These are phyloP conservation scores for Ageneiosus marmoratus DNA, from an alignment of 2,113 vertebrate species.

Conservation along the genomic window DNA sequence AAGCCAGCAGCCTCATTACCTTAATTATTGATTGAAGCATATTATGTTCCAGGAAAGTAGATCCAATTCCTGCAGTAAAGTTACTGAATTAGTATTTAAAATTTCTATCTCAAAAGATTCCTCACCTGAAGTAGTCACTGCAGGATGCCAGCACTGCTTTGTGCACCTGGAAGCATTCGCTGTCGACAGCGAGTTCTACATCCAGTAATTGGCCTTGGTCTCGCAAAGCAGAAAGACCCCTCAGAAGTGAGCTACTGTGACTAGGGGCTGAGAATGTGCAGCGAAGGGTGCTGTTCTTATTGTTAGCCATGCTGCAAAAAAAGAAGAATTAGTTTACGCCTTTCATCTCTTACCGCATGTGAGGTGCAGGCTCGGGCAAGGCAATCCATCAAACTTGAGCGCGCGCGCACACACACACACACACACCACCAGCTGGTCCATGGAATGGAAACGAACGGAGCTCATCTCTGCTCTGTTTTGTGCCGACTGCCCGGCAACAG, in stretches of 20 bases:
- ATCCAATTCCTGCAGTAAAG: background rate
- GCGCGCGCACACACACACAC: no score
- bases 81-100: background rate
- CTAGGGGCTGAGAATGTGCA: conserved; percentile 92
- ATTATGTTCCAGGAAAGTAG: conserved; percentile 19
- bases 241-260: conserved; percentile 90
- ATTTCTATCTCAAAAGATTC: background rate
- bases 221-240: conserved; percentile 86
- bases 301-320: conserved; percentile 87
- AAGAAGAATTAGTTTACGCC: conserved; percentile 45
- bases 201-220: conserved; percentile 92
- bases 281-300: conserved; percentile 87
- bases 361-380: background rate
- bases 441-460: background rate
- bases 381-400: conserved; percentile 8
- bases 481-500: conserved; percentile 9
- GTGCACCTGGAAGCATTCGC: conserved; percentile 92
- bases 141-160: conserved; percentile 95
- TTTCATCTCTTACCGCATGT: conserved; percentile 19
- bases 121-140: conserved; percentile 97
- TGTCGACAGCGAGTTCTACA: conserved; percentile 87
- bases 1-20: background rate
- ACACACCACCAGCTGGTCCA: background rate
- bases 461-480: background rate
- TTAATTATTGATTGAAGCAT: conserved; percentile 21